These are phyloP conservation scores for Calliphora vicina DNA, from an alignment of 1,140 invertebrate genomes.

Conservation along the genomic window DNA sequence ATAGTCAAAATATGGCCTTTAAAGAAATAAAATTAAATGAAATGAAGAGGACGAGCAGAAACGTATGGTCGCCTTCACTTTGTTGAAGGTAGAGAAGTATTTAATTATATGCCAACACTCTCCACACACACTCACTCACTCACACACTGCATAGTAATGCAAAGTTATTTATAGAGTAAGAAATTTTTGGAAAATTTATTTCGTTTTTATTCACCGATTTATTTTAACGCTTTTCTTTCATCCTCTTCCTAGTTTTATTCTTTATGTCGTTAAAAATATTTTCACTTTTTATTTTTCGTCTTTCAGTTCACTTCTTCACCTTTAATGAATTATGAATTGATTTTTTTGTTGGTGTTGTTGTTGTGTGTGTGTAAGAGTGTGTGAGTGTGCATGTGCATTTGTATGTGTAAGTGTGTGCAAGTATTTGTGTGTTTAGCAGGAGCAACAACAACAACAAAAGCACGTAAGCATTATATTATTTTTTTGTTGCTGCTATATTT, in stretches of 20 bases:
- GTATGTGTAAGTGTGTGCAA: too few species aligned
- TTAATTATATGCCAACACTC: too few species aligned
- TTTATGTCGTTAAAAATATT: neutral
- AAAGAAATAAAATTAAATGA: neutral
- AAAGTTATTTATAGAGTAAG: too few species aligned
- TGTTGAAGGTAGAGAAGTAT: neutral
- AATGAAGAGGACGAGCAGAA: neutral
- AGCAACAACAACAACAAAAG: neutral
- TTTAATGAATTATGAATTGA: constrained; percentile 11
- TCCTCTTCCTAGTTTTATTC: neutral
- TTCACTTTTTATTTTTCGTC: neutral
- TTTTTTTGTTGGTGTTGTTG: neutral
- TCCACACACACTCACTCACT: too few species aligned
- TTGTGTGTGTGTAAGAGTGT: neutral
- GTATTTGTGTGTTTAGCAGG: neutral
- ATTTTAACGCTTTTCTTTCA: neutral
- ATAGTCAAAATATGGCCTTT: constrained; percentile 6
- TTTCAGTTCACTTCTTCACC: neutral
- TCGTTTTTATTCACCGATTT: neutral
- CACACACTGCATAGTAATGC: too few species aligned
- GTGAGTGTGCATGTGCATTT: neutral
- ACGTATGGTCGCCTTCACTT: neutral
- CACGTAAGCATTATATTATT: neutral
- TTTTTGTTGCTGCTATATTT: neutral
- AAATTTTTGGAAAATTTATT: too few species aligned